phyloP scores from a whole-genome alignment of 1,140 invertebrate species.

The Lepidurus arcticus region DNA sequence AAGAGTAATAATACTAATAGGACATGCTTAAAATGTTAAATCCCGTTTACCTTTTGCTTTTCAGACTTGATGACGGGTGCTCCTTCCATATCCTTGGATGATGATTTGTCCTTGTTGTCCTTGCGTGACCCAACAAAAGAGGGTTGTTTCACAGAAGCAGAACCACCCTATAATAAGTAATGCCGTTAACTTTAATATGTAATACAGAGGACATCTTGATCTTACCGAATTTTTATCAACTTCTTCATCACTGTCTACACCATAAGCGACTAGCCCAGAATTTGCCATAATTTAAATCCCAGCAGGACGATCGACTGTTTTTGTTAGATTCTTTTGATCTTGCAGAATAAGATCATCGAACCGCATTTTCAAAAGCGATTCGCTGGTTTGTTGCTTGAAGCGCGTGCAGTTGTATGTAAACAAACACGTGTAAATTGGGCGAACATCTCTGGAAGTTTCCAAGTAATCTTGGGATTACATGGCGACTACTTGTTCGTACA shows the following conservation, averaged over 20 bases:
- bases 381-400: neutral
- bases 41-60: neutral
- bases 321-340: neutral
- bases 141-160: neutral
- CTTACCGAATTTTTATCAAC: neutral
- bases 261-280: slow-evolving; percentile 6
- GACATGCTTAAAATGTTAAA: neutral
- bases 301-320: neutral
- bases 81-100: neutral
- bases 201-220: neutral
- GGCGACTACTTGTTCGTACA: too few species aligned
- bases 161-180: neutral
- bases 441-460: neutral
- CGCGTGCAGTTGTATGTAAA: neutral
- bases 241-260: neutral
- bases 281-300: neutral
- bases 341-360: neutral
- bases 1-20: neutral
- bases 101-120: neutral
- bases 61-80: neutral
- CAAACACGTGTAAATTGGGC: neutral
- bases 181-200: neutral
- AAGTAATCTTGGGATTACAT: neutral
- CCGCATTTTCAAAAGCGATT: neutral
- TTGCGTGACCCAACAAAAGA: neutral